Conservation (phyloP, 2,888 invertebrate genomes). For the Cerastis rubricosa region DNA sequence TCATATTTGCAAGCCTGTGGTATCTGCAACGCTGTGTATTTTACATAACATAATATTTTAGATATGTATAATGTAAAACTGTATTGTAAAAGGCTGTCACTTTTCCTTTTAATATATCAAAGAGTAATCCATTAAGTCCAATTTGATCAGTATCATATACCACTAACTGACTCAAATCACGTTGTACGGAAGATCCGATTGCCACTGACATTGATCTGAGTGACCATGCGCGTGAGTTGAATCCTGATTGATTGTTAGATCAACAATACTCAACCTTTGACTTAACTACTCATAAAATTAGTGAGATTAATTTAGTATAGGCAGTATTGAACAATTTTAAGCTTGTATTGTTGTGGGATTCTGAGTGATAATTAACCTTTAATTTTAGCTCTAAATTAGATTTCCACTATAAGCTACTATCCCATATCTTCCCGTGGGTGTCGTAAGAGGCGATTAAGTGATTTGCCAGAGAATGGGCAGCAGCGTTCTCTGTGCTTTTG, state of each 20-base stretch:
- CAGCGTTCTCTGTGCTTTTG: too few relatives aligned
- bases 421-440: too few relatives aligned
- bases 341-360: neutral
- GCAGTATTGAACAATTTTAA: neutral
- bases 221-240: conserved; percentile 66
- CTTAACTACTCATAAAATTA: neutral
- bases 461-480: too few relatives aligned
- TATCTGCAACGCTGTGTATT: neutral
- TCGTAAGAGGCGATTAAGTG: too few relatives aligned
- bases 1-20: neutral
- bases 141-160: neutral
- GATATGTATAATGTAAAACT: neutral
- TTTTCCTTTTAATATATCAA: neutral
- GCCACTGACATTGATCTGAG: conserved; percentile 75
- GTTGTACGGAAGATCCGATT: conserved; percentile 75
- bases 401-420: neutral
- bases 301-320: neutral
- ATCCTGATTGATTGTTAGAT: conserved; percentile 46
- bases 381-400: neutral
- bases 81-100: neutral
- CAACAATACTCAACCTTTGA: conserved; percentile 31
- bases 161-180: conserved; percentile 68
- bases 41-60: neutral
- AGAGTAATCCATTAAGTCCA: neutral
- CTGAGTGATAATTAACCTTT: neutral